Evolutionary conservation across 1,140 invertebrate genomes (phyloP), one percentile per base, ranked within the genome.

Genomic region (Drosophila varians): DNA sequence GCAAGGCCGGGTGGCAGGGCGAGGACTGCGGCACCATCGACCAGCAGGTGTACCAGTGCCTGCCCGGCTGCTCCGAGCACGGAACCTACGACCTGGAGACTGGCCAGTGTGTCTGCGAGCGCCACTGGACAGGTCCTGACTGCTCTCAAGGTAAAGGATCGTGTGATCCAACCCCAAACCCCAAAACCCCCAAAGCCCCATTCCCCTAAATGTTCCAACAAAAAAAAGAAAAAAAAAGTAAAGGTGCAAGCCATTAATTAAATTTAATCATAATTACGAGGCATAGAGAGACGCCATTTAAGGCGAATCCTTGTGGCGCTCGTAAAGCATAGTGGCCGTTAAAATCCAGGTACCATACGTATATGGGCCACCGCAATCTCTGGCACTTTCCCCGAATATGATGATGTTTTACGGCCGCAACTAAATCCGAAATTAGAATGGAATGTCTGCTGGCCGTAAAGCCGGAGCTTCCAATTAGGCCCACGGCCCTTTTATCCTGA

Each of bases 1-100:
- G 98, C 92, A 95, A 97, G 84, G 96, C 96, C 2, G 98, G 98
- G 0, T 99, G 98, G 98, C 96, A 97, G 84, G 98, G 98, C 7
- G 94, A 96, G 57, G 95, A 96, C 58, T 99, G 98, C 89, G 94
- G 95, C 65, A 94, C 96, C 74, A 94, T 97, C 52, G 96, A 98
- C 92, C 95, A 96, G 84, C 95, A 96, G 92, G 95, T 97, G 21
- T 96, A 97, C 91, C 94, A 96, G 60, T 98, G 97, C 91, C 92
- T 98, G 54, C 97, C 97, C 0, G 95, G 96, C 48, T 98, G 97
- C 90, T 97, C 97, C 0, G 96, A 97, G 77, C 96, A 97, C 88
- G 97, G 97, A 19, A 94, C 95, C 46, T 98, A 97, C 91, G 96
- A 98, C 92, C 93, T 97, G 54, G 96, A 97, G 88, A 94, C 94